Percentiles rank a stretch among this genome's conserved stretches.
These are phyloP conservation scores for Tridacna gigas DNA, from an alignment of 2,888 invertebrate genomes.

Conservation along the genomic window DNA sequence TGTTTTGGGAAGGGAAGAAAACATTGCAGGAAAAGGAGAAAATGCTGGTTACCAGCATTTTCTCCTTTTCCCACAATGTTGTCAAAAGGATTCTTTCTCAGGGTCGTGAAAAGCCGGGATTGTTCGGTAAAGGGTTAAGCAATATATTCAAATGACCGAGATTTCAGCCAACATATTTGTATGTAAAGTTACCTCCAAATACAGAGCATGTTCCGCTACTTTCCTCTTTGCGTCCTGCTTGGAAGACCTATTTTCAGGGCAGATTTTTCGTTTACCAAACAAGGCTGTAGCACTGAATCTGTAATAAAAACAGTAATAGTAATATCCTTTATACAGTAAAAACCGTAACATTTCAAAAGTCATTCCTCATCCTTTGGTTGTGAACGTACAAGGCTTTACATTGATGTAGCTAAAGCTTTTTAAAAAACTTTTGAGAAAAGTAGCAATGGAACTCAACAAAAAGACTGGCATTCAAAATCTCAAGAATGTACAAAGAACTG, in stretches of 20 bases:
- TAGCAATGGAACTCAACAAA: not conserved
- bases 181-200: conserved; percentile 22
- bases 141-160: no score
- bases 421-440: not conserved
- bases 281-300: conserved; percentile 55
- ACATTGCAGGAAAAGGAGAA: no score
- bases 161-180: no score
- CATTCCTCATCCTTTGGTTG: not conserved
- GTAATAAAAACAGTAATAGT: not conserved
- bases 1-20: no score
- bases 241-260: conserved; percentile 33
- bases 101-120: no score
- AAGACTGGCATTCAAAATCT: no score
- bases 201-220: conserved; percentile 50
- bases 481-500: no score
- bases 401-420: not conserved
- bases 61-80: no score
- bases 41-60: no score
- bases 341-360: not conserved
- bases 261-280: conserved; percentile 43
- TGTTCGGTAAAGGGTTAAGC: no score
- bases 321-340: not conserved
- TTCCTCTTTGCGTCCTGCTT: conserved; percentile 58
- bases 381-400: not conserved
- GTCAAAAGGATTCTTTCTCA: no score